A percentile compares a stretch with the other conserved stretches of the same genome.
Conservation (phyloP, 2,888 invertebrate genomes). For the Oasisia sp. region DNA sequence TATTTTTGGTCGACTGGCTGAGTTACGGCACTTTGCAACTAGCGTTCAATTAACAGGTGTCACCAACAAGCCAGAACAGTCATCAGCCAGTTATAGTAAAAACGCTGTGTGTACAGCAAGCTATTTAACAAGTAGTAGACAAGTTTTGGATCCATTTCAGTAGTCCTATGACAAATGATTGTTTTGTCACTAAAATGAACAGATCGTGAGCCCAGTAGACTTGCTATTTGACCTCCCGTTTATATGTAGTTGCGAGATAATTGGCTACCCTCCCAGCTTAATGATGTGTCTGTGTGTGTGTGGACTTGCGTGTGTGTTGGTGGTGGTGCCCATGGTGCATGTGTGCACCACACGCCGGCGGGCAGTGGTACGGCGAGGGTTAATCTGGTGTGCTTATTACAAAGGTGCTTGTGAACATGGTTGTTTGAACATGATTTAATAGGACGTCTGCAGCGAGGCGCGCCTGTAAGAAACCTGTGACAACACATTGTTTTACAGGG, state of each 20-base stretch:
- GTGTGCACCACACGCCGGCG: background rate
- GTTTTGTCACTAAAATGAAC: background rate
- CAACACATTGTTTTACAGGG: background rate
- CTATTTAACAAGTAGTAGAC: background rate
- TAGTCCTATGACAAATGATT: background rate
- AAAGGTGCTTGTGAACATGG: background rate
- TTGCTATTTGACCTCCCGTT: background rate
- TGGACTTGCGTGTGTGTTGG: slow-evolving; percentile 3
- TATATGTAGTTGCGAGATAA: background rate
- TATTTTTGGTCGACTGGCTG: background rate
- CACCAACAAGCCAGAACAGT: background rate
- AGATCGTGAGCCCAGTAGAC: background rate
- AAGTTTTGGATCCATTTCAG: background rate
- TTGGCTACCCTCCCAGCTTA: slow-evolving; percentile 5
- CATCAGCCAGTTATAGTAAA: background rate
- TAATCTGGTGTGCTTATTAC: slow-evolving; percentile 17
- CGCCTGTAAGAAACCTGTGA: background rate
- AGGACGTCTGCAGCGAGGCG: background rate
- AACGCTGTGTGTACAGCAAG: background rate
- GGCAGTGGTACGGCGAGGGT: background rate
- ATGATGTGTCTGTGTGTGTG: slow-evolving; percentile 14
- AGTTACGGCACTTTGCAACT: background rate
- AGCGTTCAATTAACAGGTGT: background rate
- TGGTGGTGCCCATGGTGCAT: background rate
- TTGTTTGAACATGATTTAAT: background rate